These are phyloP conservation scores for Sialia sialis DNA, from an alignment of 2,113 vertebrate species.

Conservation along the genomic window DNA sequence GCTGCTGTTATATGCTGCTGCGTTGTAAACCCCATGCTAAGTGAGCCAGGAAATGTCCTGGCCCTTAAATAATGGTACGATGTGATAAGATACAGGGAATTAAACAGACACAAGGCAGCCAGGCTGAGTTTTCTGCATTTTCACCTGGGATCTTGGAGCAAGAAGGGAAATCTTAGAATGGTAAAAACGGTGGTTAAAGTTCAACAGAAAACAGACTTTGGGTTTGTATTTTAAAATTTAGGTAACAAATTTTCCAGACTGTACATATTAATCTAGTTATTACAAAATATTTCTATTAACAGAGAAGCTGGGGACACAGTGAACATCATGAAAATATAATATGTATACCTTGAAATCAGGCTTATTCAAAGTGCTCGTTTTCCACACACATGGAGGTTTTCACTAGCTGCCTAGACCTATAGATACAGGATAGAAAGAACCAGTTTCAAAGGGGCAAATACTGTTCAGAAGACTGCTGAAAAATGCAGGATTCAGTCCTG, in stretches of 20 bases:
- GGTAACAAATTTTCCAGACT: not conserved
- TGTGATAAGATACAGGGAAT: not conserved
- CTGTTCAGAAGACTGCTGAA: not conserved
- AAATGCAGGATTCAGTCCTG: not conserved
- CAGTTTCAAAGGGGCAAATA: not conserved
- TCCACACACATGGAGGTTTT: not conserved
- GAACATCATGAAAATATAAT: not conserved
- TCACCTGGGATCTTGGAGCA: not conserved
- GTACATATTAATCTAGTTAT: not conserved
- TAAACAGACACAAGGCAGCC: not conserved
- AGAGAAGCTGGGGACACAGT: not conserved
- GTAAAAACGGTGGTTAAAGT: not conserved
- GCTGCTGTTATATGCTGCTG: not conserved
- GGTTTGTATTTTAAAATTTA: not conserved
- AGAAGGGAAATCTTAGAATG: not conserved
- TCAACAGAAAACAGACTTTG: not conserved
- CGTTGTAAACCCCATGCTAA: not conserved
- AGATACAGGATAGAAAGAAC: not conserved
- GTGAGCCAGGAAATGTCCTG: not conserved
- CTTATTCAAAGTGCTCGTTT: not conserved
- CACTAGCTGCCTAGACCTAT: not conserved
- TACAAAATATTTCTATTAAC: not conserved
- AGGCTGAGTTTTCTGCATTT: not conserved
- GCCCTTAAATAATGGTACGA: not conserved
- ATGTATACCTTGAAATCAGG: not conserved